Evolutionary conservation across 2,113 vertebrate species (phyloP), one percentile per base, ranked within the genome.

Genomic region (Oreocharis arfaki): DNA sequence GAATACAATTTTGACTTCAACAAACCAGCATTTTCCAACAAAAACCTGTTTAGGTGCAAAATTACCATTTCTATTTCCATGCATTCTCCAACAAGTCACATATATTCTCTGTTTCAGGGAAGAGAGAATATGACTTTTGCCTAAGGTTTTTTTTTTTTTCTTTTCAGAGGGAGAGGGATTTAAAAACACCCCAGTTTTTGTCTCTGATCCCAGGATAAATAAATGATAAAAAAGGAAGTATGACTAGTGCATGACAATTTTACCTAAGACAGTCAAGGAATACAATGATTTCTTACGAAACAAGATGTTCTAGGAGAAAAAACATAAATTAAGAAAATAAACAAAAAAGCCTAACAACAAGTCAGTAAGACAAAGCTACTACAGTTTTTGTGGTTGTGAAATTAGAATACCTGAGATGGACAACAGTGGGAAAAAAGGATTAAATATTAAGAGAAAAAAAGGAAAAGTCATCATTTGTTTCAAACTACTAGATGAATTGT

Each of bases 381-480:
- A 15, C 33, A 76, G 14, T 27, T 78, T 52, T 71, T 79, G 27
- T 65, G 32, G 19, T 69, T 60, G 41, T 30, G 27, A 64, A 68
- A 42, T 75, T 27, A 63, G 35, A 85, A 52, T 55, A 79, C 5
- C 6, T 84, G 10, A 18, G 17, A 37, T n/a, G 33, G 30, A 30
- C 23, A 52, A 16, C 6, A 13, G 9, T 5, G 5, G 4, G 4
- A 2, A 9, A 26, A 57, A 63, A 30, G 1, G 9, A 46, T 75
- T 75, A 42, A 56, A 52, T 79, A 75, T 44, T 73, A 64, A 65
- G 30, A 16, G 30, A 28, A 24, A 42, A 49, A 77, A 37, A 26
- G 2, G 8, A 33, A 91, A 78, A 52, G 13, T 69, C 20, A 37
- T 16, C 1, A 87, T 65, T 79, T 74, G 9, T 20, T 93, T 86